Evolutionary conservation across 92 coral and sea anemone genomes (phyloP), one percentile per base, ranked within the genome.

Genomic region (Palythoa heliodiscus): DNA sequence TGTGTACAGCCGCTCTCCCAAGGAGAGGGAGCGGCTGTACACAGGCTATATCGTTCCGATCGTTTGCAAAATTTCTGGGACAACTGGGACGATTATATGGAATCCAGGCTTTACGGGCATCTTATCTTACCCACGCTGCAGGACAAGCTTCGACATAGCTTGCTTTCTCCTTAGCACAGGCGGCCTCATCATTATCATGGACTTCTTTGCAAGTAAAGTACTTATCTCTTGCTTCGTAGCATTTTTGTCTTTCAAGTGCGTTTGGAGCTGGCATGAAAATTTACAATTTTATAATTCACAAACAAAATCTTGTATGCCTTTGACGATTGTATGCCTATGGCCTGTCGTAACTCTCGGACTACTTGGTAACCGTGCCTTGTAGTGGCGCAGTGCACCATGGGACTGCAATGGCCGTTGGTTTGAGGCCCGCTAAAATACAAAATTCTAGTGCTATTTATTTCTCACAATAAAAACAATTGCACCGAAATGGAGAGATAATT

Each of bases 221-320:
- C 52, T 63, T 91, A 80, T 97, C 99, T 74, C 99, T 90, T 20
- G 99, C 92, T 78, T 85, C 92, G 79, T 97, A 89, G 39, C 99
- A 97, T 77, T 75, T 86, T 72, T 78, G 88, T 66, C 99, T 92
- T 54, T 95, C 93, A 60, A 91, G 93, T 70, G 97, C 91, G 57
- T 89, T 94, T 50, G 99, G 99, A 47, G 99, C 99, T 23, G 97
- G 94, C 99, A 97, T 95, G 75, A 48, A 79, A 79, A 79, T 16
- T 61, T 69, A 64, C 22, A 54, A 15, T 35, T 55, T n/a, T 14
- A n/a, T n/a, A 61, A 11, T 7, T 14, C 15, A 20, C 38, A 7
- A 15, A 7, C 25, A 63, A 58, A 58, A 63, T 61, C 20, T 3
- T 17, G 68, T 16, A 4, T 61, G 16, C n/a, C 68, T 3, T 57